phyloP scores from a whole-genome alignment of 2,113 vertebrate species.

The Agelaius tricolor region DNA sequence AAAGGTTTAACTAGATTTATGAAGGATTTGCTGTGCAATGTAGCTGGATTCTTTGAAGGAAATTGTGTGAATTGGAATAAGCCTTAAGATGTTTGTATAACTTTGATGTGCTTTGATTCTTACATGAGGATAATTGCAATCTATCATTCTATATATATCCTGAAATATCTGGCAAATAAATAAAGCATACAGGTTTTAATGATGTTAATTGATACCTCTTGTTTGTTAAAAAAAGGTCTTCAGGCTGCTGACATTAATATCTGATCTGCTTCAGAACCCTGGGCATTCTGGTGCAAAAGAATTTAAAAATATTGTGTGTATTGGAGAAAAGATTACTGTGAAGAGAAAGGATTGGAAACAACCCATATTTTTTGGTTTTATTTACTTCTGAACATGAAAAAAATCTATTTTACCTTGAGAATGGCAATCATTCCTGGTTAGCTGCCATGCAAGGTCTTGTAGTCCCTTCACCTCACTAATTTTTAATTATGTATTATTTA shows the following conservation, averaged over 20 bases:
- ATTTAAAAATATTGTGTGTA: fast-evolving
- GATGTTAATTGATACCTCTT: neutral
- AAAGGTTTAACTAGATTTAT: neutral
- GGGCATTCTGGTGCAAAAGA: neutral
- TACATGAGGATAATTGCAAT: neutral
- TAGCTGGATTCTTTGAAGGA: neutral
- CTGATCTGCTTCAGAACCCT: neutral
- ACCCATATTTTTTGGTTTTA: neutral
- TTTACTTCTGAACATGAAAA: neutral
- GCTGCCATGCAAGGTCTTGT: neutral
- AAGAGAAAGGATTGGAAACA: neutral
- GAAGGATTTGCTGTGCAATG: neutral
- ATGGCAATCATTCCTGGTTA: neutral
- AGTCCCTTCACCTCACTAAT: neutral
- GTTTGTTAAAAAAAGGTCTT: neutral
- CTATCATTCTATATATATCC: neutral
- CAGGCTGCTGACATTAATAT: neutral
- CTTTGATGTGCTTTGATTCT: neutral
- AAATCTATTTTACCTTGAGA: neutral
- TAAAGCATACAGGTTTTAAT: neutral
- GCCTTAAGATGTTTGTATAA: neutral
- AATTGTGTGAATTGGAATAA: neutral
- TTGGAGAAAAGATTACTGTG: neutral
- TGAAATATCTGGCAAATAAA: neutral
- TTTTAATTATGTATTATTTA: neutral